phyloP scores from a whole-genome alignment of 2,113 vertebrate genomes.

The Gasterosteus aculeatus region DNA sequence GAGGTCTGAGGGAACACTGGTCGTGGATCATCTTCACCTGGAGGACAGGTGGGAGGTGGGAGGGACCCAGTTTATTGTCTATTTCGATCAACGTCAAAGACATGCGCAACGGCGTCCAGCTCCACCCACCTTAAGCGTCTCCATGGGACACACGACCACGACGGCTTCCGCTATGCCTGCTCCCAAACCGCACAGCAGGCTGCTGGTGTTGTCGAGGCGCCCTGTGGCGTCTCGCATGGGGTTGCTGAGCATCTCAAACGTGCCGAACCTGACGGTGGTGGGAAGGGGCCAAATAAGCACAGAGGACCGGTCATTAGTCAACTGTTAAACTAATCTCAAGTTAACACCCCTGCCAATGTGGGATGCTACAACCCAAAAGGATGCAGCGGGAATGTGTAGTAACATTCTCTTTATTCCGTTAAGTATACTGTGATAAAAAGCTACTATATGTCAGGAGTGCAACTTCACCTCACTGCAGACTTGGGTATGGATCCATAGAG shows the following conservation, averaged over 20 bases:
- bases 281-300: not conserved
- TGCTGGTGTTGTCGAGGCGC: conserved; percentile 81
- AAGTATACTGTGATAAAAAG: not conserved
- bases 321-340: not conserved
- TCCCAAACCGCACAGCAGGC: conserved; percentile 82
- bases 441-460: not conserved
- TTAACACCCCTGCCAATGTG: not conserved
- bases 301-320: not conserved
- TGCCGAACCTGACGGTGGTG: conserved; percentile 78
- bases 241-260: conserved; percentile 83
- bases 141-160: conserved; percentile 85
- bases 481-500: conserved; percentile 86
- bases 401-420: not conserved
- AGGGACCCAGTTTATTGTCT: not conserved
- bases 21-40: conserved; percentile 87
- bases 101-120: not conserved
- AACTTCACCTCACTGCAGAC: conserved; percentile 81
- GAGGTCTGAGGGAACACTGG: conserved; percentile 80
- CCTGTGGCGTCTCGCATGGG: conserved; percentile 79
- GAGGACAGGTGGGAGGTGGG: not conserved
- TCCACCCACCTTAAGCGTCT: conserved; percentile 82
- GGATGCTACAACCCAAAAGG: not conserved
- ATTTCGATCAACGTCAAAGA: not conserved
- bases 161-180: conserved; percentile 81
- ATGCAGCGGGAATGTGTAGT: not conserved